phyloP scores from a whole-genome alignment of 2,797 vertebrate genomes.

The Mormyrus hasselquistii region DNA sequence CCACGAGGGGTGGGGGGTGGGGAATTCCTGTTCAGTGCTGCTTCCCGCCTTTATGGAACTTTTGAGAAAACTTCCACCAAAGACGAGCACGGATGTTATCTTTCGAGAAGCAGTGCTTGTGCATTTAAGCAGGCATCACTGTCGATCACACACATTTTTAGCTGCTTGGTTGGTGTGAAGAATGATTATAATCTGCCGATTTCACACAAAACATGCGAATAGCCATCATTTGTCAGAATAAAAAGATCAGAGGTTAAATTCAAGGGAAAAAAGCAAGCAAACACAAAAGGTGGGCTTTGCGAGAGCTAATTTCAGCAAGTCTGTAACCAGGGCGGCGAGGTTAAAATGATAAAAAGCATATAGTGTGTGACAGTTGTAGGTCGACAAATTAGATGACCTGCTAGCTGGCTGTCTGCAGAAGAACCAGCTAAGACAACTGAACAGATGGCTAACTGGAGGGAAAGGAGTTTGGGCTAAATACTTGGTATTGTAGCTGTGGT shows the following conservation, averaged over 20 bases:
- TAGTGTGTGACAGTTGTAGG: not conserved
- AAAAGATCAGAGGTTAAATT: not conserved
- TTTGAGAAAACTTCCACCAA: not conserved
- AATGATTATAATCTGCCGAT: not conserved
- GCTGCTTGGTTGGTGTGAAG: not conserved
- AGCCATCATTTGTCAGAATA: not conserved
- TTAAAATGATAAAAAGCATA: not conserved
- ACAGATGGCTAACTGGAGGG: not conserved
- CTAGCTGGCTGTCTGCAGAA: not conserved
- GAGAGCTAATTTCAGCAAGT: not conserved
- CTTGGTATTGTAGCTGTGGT: not conserved
- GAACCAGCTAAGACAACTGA: not conserved
- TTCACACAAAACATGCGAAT: not conserved
- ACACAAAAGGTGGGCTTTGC: not conserved
- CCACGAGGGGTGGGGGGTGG: too few relatives aligned
- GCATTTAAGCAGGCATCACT: not conserved
- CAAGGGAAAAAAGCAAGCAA: not conserved
- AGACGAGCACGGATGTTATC: not conserved
- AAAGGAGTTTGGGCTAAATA: not conserved
- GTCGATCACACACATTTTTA: not conserved
- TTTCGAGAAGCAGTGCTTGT: not conserved
- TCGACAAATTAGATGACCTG: not conserved
- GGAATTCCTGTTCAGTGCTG: not conserved
- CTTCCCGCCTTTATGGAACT: not conserved
- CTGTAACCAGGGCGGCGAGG: not conserved